phyloP scores from a whole-genome alignment of 2,888 invertebrate species.

The Himalopsyche anomala region DNA sequence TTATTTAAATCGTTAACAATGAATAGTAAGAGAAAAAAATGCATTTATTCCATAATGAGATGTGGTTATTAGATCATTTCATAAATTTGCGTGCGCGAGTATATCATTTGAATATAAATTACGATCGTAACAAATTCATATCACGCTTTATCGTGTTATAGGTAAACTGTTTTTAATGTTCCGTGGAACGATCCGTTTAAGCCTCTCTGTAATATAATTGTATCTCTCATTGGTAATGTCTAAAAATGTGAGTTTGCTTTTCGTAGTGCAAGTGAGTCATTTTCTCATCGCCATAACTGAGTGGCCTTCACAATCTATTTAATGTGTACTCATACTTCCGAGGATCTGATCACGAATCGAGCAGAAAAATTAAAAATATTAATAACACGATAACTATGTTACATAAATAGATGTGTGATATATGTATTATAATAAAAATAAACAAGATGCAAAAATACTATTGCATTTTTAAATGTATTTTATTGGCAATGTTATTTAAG shows the following conservation, averaged over 20 bases:
- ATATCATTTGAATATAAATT: conserved; percentile 33
- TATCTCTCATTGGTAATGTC: conserved; percentile 49
- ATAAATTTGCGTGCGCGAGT: conserved; percentile 32
- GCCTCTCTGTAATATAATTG: conserved; percentile 45
- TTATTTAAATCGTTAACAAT: no score
- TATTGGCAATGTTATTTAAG: no score
- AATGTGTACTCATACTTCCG: conserved; percentile 9
- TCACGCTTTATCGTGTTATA: conserved; percentile 41
- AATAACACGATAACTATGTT: no score
- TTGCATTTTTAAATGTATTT: no score
- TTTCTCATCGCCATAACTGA: conserved; percentile 30
- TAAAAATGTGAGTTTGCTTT: conserved; percentile 25
- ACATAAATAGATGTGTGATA: no score
- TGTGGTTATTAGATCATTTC: conserved; percentile 36
- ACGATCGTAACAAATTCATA: conserved; percentile 17
- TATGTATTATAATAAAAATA: no score
- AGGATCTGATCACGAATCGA: neutral
- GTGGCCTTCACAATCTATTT: conserved; percentile 54
- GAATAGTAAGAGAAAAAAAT: no score
- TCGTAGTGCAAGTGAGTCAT: conserved; percentile 49
- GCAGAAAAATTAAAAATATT: neutral
- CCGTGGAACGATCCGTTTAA: conserved; percentile 48
- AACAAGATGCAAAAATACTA: no score
- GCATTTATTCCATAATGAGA: neutral
- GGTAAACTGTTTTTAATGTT: conserved; percentile 57